Base-by-base conservation (phyloP, 1,140 invertebrate species). In the Sarcophaga peregrina region DNA sequence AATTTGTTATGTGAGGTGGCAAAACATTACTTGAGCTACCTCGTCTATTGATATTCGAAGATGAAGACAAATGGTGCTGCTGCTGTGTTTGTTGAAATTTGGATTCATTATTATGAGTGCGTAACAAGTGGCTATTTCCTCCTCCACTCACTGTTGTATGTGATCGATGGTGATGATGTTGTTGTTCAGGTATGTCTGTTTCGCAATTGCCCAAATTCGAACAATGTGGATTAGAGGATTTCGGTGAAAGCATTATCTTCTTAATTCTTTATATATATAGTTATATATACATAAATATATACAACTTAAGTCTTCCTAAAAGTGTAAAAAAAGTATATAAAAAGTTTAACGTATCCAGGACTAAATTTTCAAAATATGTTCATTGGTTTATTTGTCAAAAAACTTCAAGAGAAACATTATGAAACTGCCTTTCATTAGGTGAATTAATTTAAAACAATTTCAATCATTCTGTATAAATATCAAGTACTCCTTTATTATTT, bases 201-300 rank as follows among this genome's bases (percentile, higher is more conserved):
- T 78, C 75, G 20, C 75, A 78, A n/a, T 50, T 78, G 20, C 47
- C 46, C n/a, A 78, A 20, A 52, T 50, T 78, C 7, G 75, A 78
- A 17, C 75, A 50, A 47, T 50, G 17, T 78, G 17, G 47, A 50
- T 52, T 78, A 37, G 25, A 37, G 47, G 75, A 46, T 50, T 78
- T 78, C 8, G 75, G 75, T 50, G 75, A 78, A 50, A 78, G 75
- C 75, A 78, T 78, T 68, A 5, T n/a, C n/a, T 68, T 52, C 50
- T 9, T 37, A 37, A 37, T 37, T 37, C 25, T 37, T 37, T 1
- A 4, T 37, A 37, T 37, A 37, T 37, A 37, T 37, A 52, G 1
- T 1, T 10, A 52, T 13, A 13, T 52, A 52, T 10, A 52, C 9
- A 52, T 52, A 52, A 13, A 5, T 9, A 52, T 10, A 10, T 10